These are phyloP conservation scores for Himantopus leucocephalus DNA, from an alignment of 2,113 vertebrate species.

Conservation along the genomic window DNA sequence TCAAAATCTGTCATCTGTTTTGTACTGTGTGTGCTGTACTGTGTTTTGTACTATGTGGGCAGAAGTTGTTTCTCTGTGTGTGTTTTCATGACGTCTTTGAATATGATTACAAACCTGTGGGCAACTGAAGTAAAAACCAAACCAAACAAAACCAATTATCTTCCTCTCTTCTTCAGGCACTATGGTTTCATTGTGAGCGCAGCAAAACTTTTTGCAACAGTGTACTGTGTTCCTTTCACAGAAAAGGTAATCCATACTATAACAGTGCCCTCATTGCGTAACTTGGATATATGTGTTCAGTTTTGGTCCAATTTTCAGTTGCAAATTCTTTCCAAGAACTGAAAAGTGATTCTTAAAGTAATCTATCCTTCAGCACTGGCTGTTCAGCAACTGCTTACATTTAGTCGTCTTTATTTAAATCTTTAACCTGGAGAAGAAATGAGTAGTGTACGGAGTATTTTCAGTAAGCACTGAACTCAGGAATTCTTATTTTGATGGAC, in stretches of 20 bases:
- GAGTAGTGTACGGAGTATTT: neutral
- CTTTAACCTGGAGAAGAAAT: neutral
- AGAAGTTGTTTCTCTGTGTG: neutral
- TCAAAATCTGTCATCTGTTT: neutral
- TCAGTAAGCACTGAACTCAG: neutral
- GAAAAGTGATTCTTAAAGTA: neutral
- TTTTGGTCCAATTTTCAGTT: neutral
- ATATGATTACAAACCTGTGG: neutral
- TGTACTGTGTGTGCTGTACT: neutral
- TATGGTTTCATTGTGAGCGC: conserved; percentile 87
- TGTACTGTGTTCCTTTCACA: conserved; percentile 88
- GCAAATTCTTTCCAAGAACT: neutral
- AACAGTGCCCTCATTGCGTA: fast-evolving
- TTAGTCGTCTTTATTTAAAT: neutral
- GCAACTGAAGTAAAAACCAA: neutral
- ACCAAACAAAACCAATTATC: neutral
- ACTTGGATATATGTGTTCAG: neutral
- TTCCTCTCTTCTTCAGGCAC: conserved; percentile 81
- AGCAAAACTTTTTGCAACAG: conserved; percentile 87
- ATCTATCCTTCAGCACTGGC: neutral
- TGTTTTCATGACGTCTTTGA: neutral
- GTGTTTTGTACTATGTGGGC: neutral
- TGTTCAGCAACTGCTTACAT: neutral
- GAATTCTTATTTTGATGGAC: neutral
- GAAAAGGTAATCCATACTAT: conserved; percentile 75